Conservation (phyloP, 2,797 vertebrate genomes). For the Manis javanica region DNA sequence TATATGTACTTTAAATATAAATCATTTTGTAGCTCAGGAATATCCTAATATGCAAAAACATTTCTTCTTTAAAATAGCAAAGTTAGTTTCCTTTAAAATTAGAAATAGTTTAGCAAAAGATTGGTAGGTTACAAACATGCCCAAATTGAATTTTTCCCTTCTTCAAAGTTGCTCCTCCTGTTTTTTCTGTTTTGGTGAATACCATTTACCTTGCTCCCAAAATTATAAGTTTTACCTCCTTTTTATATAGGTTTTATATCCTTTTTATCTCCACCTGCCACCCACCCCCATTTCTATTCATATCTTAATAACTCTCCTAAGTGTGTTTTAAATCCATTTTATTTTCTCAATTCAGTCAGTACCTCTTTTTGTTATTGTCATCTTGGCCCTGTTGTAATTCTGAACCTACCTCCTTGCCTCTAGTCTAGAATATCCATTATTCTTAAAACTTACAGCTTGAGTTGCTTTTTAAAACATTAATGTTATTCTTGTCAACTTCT, state of each 20-base stretch:
- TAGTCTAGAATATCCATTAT: not conserved
- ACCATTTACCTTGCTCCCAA: not conserved
- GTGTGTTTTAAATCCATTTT: not conserved
- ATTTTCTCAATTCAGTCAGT: not conserved
- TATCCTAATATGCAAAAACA: not conserved
- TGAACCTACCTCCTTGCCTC: not conserved
- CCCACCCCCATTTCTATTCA: not conserved
- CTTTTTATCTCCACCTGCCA: not conserved
- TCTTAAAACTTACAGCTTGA: not conserved
- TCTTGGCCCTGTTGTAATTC: not conserved
- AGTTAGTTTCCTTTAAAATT: not conserved
- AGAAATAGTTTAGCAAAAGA: constrained; percentile 35
- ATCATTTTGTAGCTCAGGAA: constrained; percentile 2
- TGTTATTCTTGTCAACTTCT: constrained; percentile 1
- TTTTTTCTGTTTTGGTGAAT: not conserved
- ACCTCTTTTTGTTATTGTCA: not conserved
- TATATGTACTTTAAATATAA: not conserved
- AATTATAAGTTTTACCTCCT: not conserved
- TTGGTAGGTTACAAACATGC: constrained; percentile 7
- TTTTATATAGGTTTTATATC: constrained; percentile 9
- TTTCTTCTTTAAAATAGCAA: not conserved
- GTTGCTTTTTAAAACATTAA: constrained; percentile 20
- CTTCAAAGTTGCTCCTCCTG: not conserved
- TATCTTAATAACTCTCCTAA: not conserved
- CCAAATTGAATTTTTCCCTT: not conserved